Base-by-base conservation (phyloP, 2,888 invertebrate species). In the Drosophila birchii region DNA sequence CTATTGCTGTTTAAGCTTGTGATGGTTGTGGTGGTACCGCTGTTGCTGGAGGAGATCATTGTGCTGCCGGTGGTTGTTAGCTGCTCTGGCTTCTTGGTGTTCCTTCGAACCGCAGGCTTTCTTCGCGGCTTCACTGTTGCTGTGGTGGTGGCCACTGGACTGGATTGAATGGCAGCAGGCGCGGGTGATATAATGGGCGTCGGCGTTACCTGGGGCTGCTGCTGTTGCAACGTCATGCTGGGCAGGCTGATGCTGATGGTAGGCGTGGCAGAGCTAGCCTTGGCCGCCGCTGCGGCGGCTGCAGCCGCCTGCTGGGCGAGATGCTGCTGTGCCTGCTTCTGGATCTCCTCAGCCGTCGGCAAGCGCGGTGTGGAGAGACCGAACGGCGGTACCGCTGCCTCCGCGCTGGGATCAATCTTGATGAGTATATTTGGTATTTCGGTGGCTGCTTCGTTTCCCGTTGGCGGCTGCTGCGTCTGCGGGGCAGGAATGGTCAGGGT, bases 351-450 rank as follows among this genome's bases (percentile, higher is more conserved):
- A 26, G 92, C 90, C 23, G 92, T 92, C 32, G 92, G 92, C 60
- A 92, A 74, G n/a, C 92, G 90, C n/a, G 93, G 92, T 76, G 92
- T 92, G 12, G 93, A 92, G 61, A 92, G 92, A 36, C 93, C 92
- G 78, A 92, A 93, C 41, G 93, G 93, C 76, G 92, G 91, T 56
- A 90, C 71, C 47, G 74, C 80, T 26, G 72, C 70, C 29, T 71
- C 67, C 41, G 83, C 91, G 75, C 88, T 90, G 70, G 91, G 91
- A 87, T 93, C 93, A 58, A 93, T 92, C 84, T 92, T 92, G 64
- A 93, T 93, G 76, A 92, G 90, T 86, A 92, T 91, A 83, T 92
- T 92, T 79, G 92, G 91, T 62, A 90, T 84, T 61, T 90, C 90
- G 67, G 84, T 76, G 79, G 84, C 78, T 76, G 84, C 75, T 76